Conservation (phyloP, 2,113 vertebrate genomes). For the Upupa epops region DNA sequence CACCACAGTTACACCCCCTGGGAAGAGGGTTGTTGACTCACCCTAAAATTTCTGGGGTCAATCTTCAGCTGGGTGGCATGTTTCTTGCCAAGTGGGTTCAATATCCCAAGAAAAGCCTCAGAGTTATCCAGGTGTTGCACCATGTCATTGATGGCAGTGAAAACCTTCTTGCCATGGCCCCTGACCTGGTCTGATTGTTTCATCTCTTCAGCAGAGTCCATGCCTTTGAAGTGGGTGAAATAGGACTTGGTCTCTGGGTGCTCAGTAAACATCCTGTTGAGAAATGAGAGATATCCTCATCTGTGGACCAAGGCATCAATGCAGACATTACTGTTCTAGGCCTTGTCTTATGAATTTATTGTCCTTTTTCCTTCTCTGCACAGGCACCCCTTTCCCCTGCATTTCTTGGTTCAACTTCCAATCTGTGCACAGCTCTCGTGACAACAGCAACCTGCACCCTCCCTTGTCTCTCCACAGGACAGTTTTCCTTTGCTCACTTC, state of each 20-base stretch:
- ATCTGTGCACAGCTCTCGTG: background rate
- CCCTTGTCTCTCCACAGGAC: background rate
- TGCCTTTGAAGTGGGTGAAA: slow-evolving; percentile 62
- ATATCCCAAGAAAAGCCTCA: slow-evolving; percentile 50
- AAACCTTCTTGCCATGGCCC: slow-evolving; percentile 59
- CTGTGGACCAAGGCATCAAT: background rate
- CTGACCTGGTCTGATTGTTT: slow-evolving; percentile 59
- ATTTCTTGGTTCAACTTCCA: background rate
- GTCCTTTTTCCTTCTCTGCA: background rate
- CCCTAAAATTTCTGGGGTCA: slow-evolving; percentile 65
- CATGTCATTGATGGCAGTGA: slow-evolving; percentile 51
- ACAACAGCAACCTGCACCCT: background rate
- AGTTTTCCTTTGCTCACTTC: background rate
- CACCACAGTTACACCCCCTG: background rate
- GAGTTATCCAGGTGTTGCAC: slow-evolving; percentile 64
- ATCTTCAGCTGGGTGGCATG: slow-evolving; percentile 59
- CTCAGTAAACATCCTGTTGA: slow-evolving; percentile 57
- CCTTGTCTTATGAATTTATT: background rate
- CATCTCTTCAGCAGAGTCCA: slow-evolving; percentile 55
- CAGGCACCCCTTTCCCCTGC: background rate
- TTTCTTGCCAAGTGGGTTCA: slow-evolving; percentile 57
- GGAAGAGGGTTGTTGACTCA: slow-evolving; percentile 18
- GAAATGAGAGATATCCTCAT: background rate
- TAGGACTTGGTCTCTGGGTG: slow-evolving; percentile 64
- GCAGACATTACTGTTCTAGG: background rate